Conservation (phyloP, 2,888 invertebrate genomes). For the Andrena bucephala region DNA sequence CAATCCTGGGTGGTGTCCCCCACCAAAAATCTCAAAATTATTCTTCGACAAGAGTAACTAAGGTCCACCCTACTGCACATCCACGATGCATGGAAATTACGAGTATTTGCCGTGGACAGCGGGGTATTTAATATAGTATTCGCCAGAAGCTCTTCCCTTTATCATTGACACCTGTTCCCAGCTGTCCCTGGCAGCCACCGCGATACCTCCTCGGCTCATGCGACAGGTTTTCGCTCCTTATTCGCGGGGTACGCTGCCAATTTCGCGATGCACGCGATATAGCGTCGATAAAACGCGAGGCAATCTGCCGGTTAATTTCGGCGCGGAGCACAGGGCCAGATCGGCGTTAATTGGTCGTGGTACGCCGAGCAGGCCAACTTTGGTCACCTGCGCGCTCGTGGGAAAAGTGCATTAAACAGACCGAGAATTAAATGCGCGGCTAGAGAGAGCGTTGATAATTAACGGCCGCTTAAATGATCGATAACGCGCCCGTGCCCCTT, state of each 20-base stretch:
- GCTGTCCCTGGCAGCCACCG: conserved; percentile 51
- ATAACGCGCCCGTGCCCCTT: neutral
- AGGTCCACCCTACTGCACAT: too few relatives aligned
- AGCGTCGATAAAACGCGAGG: conserved; percentile 1
- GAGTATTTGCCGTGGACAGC: neutral
- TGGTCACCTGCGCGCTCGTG: conserved; percentile 57
- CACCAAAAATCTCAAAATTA: too few relatives aligned
- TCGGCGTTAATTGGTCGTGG: conserved; percentile 65
- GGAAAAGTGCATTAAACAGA: conserved; percentile 63
- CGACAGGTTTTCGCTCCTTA: conserved; percentile 37
- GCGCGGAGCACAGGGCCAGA: conserved; percentile 13
- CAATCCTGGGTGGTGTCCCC: too few relatives aligned
- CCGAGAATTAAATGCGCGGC: conserved; percentile 23
- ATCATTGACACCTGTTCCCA: conserved; percentile 70
- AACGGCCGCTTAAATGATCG: conserved; percentile 7
- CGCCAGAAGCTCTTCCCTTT: conserved; percentile 56
- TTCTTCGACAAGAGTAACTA: too few relatives aligned
- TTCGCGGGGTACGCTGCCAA: conserved; percentile 61
- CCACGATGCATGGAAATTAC: too few relatives aligned
- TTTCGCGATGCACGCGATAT: conserved; percentile 51
- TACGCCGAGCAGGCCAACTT: conserved; percentile 52
- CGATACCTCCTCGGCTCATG: conserved; percentile 4
- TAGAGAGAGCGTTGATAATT: conserved; percentile 61
- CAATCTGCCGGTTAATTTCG: conserved; percentile 63
- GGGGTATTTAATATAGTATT: conserved; percentile 55